Percentiles rank a stretch among this genome's conserved stretches.
These are phyloP conservation scores for Malurus elegans DNA, from an alignment of 2,113 vertebrate genomes.

Conservation along the genomic window DNA sequence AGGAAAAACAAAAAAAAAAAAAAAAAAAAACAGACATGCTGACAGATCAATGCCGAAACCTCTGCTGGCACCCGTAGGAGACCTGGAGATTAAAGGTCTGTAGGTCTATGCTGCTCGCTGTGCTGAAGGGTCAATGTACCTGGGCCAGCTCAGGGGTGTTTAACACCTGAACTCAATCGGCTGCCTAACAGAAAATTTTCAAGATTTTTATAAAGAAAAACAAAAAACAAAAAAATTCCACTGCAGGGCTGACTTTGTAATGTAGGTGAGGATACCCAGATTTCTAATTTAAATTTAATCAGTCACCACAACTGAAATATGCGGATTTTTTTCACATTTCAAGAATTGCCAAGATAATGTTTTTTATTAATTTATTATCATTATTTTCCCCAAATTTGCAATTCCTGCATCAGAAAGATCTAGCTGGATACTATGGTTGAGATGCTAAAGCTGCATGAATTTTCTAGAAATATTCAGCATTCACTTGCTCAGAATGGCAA, in stretches of 20 bases:
- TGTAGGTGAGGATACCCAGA: background rate
- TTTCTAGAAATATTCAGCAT: background rate
- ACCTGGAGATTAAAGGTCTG: background rate
- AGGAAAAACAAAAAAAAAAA: background rate
- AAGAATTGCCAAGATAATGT: background rate
- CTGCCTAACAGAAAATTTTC: background rate
- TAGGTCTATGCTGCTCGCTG: fast-evolving
- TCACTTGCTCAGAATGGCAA: slow-evolving; percentile 7
- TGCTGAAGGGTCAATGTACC: background rate
- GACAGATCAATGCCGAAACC: background rate
- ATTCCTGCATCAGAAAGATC: background rate
- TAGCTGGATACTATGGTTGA: background rate
- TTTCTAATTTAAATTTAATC: background rate
- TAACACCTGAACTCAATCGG: background rate
- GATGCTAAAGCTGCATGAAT: background rate
- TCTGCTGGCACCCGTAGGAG: background rate
- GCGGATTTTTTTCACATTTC: background rate
- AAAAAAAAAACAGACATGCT: too few relatives aligned
- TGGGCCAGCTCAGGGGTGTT: background rate
- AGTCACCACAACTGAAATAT: background rate
- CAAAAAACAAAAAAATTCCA: background rate
- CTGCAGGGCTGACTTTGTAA: background rate
- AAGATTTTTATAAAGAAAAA: background rate
- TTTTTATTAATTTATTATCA: background rate
- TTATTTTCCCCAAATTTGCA: background rate